Percentiles rank a stretch among this genome's conserved stretches.
Conservation (phyloP, 2,888 invertebrate species). For the Heliconius ismenius region DNA sequence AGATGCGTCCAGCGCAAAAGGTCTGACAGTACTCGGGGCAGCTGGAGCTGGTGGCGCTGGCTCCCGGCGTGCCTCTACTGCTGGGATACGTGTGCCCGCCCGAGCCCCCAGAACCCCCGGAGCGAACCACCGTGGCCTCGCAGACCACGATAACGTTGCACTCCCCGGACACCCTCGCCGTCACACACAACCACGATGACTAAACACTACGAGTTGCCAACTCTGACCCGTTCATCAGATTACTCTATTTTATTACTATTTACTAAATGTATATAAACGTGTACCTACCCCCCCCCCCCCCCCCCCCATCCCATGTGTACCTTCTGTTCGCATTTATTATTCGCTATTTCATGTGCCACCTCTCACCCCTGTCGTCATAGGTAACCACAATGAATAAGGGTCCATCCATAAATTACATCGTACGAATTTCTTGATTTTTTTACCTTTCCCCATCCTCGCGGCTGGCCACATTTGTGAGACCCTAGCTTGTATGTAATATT, state of each 20-base stretch:
- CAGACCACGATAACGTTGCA: constrained; percentile 75
- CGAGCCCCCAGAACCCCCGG: constrained; percentile 39
- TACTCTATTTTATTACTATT: neutral
- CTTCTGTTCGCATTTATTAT: neutral
- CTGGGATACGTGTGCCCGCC: constrained; percentile 69
- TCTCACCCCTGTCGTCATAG: neutral
- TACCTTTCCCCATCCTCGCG: neutral
- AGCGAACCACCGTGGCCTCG: constrained; percentile 61
- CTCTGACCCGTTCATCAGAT: neutral
- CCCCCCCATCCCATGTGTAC: neutral
- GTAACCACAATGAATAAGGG: neutral
- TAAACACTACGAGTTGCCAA: constrained; percentile 18
- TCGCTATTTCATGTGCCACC: no score
- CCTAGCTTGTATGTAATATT: neutral
- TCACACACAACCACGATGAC: constrained; percentile 39
- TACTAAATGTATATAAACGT: constrained; percentile 18
- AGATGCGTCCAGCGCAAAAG: constrained; percentile 88
- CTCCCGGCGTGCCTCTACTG: constrained; percentile 70
- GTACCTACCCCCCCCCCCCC: no score
- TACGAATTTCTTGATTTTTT: neutral
- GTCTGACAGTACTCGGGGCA: constrained; percentile 78
- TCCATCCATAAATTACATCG: neutral
- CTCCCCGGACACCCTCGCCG: constrained; percentile 65
- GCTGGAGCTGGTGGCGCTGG: constrained; percentile 68
- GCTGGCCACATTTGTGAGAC: neutral